phyloP scores from a whole-genome alignment of 1,140 invertebrate species.

The Argopecten irradians region DNA sequence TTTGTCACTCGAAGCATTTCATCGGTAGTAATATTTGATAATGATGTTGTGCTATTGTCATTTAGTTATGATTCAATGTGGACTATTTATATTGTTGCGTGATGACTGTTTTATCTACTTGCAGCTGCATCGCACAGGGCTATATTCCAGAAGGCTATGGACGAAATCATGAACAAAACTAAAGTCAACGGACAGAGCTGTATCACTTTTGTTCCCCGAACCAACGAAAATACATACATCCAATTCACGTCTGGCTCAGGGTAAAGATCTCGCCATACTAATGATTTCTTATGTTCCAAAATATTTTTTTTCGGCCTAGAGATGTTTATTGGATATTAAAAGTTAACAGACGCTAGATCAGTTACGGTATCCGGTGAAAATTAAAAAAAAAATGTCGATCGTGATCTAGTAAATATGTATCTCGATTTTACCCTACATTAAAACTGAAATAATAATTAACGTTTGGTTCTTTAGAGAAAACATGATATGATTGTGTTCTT shows the following conservation, averaged over 20 bases:
- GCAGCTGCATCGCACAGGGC: slow-evolving; percentile 43
- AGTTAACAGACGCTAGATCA: background rate
- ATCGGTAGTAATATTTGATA: no score
- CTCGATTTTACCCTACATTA: no score
- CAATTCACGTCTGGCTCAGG: slow-evolving; percentile 53
- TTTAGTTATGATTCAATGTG: no score
- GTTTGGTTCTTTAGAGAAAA: no score
- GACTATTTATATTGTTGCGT: background rate
- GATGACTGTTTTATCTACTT: background rate
- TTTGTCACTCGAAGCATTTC: no score
- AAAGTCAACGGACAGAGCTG: slow-evolving; percentile 62
- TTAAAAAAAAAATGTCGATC: no score
- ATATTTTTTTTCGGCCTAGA: background rate
- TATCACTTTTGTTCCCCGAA: slow-evolving; percentile 55
- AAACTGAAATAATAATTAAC: no score
- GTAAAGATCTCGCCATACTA: slow-evolving; percentile 42
- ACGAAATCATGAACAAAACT: slow-evolving; percentile 58
- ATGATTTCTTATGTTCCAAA: background rate
- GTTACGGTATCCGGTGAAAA: background rate
- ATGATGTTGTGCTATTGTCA: no score
- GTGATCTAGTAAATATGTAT: no score
- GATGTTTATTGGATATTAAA: background rate
- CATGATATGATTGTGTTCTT: no score
- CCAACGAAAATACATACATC: slow-evolving; percentile 43
- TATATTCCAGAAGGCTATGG: slow-evolving; percentile 59